Base-by-base conservation (phyloP, 2,888 invertebrate genomes). In the Apodemia hepburni region DNA sequence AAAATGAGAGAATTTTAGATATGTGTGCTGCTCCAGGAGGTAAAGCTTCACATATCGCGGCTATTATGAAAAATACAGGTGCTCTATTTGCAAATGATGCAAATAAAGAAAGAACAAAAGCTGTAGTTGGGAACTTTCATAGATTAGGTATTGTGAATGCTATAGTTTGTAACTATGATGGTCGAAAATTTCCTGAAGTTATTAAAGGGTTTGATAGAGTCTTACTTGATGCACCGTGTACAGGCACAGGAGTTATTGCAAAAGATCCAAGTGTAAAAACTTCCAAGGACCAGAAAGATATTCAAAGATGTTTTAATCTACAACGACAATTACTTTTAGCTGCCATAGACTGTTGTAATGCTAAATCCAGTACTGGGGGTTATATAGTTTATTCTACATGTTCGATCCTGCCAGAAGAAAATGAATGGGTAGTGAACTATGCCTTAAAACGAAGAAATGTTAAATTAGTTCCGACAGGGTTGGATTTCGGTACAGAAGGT, bases 21-120 rank as follows among this genome's bases (percentile, higher is more conserved):
- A 97, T 99, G 98, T 97, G 98, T 80, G 95, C 99, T 0, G 99
- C 99, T 0, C 99, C 99, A 0, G 99, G 99, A 59, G 99, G 99
- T 9, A 99, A 99, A 91, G 98, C 99, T 0, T 98, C 98, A 0
- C 98, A 99, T 82, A 98, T 99, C 66, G 97, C 98, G 61, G 96
- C 99, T 0, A 92, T 99, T 12, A 99, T 99, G 99, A 98, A 98
- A 84, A 99, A 99, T 81, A 99, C 99, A 0, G 99, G 99, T 0
- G 94, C 96, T 1, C 82, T 99, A 38, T 98, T 99, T 84, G 97
- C 99, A 4, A 99, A 99, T 86, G 99, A 99, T 82, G 94, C 96
- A 0, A 98, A 98, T 81, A 95, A 94, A 74, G 97, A 98, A 17
- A 93, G 99, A 70, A 93, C 96, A 42, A 97, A 97, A 78, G 98